Evolutionary conservation across 1,140 invertebrate genomes (phyloP), one percentile per base, ranked within the genome.

Genomic region (Drusus annulatus): DNA sequence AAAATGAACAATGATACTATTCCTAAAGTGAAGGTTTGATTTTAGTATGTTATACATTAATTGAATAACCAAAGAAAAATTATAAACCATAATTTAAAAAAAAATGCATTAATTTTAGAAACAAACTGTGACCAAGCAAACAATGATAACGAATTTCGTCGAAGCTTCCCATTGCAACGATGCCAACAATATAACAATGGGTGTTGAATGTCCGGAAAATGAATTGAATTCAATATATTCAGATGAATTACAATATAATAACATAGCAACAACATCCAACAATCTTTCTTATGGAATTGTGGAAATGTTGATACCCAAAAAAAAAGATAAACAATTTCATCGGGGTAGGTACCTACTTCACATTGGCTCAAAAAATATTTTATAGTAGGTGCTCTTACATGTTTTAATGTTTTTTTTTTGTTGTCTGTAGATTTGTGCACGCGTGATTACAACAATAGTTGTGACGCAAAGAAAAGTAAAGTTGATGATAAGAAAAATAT

Each of bases 141-240:
- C 15, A 71, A 71, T 71, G 68, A 71, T 52, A 52, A 71, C 68
- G 1, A 50, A 71, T 71, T 71, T 71, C 25, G 25, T 71, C 50
- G 54, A 52, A 52, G 50, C 50, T 71, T 71, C 68, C 17, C 50
- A 71, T 0, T 13, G 8, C 4, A 17, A 16, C 21, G 1, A 15
- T 16, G 19, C 10, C 10, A 19, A 36, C 7, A 36, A 17, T 17
- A 31, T 17, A 1, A 10, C 16, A 2, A 5, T 16, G 45, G 45
- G n/a, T 19, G 16, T 17, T 36, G 23, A 31, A 31, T 15, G 19
- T n/a, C 8, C 28, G 0, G 28, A 45, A 31, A 36, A 68, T 7
- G 8, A 31, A 7, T 10, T 23, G 56, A 13, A 19, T 60, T 21
- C 3, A 13, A 60, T 60, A 23, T 21, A 23, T 60, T 60, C 19